Conservation (phyloP, 2,113 vertebrate genomes). For the Thymallus thymallus region DNA sequence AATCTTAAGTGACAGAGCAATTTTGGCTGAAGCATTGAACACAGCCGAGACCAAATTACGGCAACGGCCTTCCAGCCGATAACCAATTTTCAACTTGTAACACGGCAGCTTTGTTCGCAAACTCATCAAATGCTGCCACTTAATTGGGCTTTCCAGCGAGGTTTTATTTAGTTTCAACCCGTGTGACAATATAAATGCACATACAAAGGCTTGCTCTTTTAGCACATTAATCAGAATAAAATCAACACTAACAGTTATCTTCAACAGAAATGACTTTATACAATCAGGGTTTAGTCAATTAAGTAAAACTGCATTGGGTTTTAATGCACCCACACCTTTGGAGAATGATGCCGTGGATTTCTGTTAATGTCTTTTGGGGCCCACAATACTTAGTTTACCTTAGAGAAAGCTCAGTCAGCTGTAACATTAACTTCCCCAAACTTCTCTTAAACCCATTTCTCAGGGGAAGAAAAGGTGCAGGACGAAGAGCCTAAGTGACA, state of each 20-base stretch:
- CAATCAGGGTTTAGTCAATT: neutral
- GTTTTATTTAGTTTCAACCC: conserved; percentile 25
- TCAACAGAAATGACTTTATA: neutral
- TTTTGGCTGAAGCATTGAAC: conserved; percentile 62
- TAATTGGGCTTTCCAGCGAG: conserved; percentile 53
- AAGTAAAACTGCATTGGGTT: neutral
- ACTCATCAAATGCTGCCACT: conserved; percentile 51
- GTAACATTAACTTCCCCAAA: conserved; percentile 57
- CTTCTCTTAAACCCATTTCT: conserved; percentile 45
- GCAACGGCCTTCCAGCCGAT: conserved; percentile 52
- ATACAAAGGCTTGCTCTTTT: neutral
- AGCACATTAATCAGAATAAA: neutral
- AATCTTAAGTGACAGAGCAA: conserved; percentile 65
- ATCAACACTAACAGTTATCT: neutral
- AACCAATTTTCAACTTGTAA: conserved; percentile 64
- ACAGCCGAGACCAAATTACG: conserved; percentile 59
- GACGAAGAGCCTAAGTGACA: conserved; percentile 43
- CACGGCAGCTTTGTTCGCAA: conserved; percentile 51
- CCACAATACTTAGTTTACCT: conserved; percentile 28
- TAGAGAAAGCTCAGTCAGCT: conserved; percentile 53
- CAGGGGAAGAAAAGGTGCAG: conserved; percentile 40
- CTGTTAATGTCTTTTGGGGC: neutral
- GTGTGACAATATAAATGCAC: neutral
- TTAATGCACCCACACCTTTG: neutral
- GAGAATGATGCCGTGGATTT: neutral